Conservation (phyloP, 35 echinoderm and acorn worm species). For the Apostichopus californicus region DNA sequence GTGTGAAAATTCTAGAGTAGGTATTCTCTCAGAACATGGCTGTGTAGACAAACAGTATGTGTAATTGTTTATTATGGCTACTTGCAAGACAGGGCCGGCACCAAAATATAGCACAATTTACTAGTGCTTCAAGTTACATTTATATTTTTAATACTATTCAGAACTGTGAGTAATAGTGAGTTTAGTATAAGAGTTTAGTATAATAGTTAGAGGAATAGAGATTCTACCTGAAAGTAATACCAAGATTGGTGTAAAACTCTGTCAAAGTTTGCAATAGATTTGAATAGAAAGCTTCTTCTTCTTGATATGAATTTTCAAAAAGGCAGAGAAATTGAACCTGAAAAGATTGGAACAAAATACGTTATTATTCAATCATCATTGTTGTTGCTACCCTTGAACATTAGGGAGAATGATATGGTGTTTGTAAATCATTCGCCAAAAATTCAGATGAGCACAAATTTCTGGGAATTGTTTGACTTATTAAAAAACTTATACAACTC, state of each 20-base stretch:
- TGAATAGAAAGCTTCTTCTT: slow-evolving; percentile 56
- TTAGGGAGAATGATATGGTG: no score
- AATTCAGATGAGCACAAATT: no score
- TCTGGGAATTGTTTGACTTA: no score
- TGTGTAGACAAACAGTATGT: no score
- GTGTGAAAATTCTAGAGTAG: not conserved
- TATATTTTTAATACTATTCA: not conserved
- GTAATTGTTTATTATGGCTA: not conserved
- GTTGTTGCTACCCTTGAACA: no score
- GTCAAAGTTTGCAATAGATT: slow-evolving; percentile 44
- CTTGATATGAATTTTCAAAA: slow-evolving; percentile 60
- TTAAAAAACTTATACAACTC: no score
- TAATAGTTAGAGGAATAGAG: no score
- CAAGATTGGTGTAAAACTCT: slow-evolving; percentile 45
- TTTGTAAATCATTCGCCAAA: no score
- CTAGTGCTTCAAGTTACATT: not conserved
- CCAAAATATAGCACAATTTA: not conserved
- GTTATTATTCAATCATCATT: no score
- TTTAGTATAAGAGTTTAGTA: no score
- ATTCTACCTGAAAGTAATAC: slow-evolving; percentile 60
- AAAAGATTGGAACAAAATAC: not conserved
- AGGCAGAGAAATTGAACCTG: slow-evolving; percentile 68
- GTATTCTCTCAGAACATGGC: no score
- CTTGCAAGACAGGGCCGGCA: not conserved
- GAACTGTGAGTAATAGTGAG: not conserved